Evolutionary conservation across 1,140 invertebrate genomes (phyloP), one percentile per base, ranked within the genome.

Genomic region (Papilio xuthus): DNA sequence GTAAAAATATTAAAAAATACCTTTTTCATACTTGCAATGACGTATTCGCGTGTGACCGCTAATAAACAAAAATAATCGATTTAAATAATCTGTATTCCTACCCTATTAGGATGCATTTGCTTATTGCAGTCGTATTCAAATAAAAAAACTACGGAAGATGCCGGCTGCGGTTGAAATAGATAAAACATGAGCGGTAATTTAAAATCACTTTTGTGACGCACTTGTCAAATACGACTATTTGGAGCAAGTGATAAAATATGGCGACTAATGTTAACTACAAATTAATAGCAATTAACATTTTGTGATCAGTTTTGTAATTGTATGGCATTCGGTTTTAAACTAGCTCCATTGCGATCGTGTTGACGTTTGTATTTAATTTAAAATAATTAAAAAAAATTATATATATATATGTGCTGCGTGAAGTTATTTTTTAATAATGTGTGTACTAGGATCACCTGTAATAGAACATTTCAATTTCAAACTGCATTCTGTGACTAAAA

Each of bases 281-380:
- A 88, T 89, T 92, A 92, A 93, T 93, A 84, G 84, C 42, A 81
- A 82, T 88, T 85, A 81, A 84, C 72, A 82, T 84, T 85, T 79
- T 79, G 60, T 85, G 86, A 85, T 86, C 85, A 77, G 78, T 56
- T 50, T 63, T 72, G 69, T 71, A 79, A 82, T 70, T 75, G 44
- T 83, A 47, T 47, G 60, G 79, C 41, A 78, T 75, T 80, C 69
- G 56, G 73, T 70, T 50, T 79, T 70, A 74, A 13, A 72, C 37
- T 60, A 81, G 78, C 79, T 41, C 76, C n/a, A n/a, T 60, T 78
- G 72, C 77, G 78, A 53, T 47, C 77, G 69, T 63, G n/a, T 70
- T 41, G 50, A n/a, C 56, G 37, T 67, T 67, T 67, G 26, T 26
- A 28, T 32, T 67, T 26, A 78, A 32, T 81, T n/a, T 69, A 8